These are phyloP conservation scores for Sclerodermus sp. DNA, from an alignment of 2,888 invertebrate species.

Conservation along the genomic window DNA sequence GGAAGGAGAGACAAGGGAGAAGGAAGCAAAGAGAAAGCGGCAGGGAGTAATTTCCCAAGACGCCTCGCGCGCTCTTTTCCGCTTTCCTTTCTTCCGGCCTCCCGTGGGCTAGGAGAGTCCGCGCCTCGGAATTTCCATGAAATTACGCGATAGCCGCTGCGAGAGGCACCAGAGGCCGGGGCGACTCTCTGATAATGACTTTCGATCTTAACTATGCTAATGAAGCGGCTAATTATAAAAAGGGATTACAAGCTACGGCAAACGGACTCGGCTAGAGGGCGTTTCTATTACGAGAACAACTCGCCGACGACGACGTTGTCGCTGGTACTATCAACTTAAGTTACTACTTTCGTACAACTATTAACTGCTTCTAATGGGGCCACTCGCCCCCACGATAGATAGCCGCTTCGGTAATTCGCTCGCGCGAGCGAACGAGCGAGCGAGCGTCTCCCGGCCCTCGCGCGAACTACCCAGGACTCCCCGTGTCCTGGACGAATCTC, in stretches of 20 bases:
- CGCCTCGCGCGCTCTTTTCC: constrained; percentile 4
- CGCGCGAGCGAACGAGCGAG: too few relatives aligned
- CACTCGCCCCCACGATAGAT: too few relatives aligned
- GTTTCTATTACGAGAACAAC: constrained; percentile 19
- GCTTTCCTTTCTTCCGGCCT: constrained; percentile 12
- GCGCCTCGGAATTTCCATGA: constrained; percentile 33
- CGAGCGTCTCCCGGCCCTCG: too few relatives aligned
- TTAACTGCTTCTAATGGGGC: constrained; percentile 41
- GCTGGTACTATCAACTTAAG: constrained; percentile 17
- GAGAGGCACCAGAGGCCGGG: constrained; percentile 9
- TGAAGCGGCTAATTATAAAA: constrained; percentile 38
- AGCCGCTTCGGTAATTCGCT: too few relatives aligned
- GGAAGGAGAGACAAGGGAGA: neutral
- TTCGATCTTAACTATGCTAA: constrained; percentile 42
- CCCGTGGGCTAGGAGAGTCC: neutral
- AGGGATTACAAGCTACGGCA: constrained; percentile 31
- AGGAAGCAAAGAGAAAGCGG: neutral
- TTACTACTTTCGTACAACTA: constrained; percentile 33
- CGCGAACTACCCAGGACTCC: too few relatives aligned
- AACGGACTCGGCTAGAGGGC: constrained; percentile 3
- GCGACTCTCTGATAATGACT: constrained; percentile 36
- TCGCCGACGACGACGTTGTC: constrained; percentile 6
- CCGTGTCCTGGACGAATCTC: too few relatives aligned
- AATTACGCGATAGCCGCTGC: constrained; percentile 29
- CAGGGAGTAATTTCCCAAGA: constrained; percentile 18